These are phyloP conservation scores for Rhea americana DNA, from an alignment of 2,113 vertebrate genomes.

Conservation along the genomic window DNA sequence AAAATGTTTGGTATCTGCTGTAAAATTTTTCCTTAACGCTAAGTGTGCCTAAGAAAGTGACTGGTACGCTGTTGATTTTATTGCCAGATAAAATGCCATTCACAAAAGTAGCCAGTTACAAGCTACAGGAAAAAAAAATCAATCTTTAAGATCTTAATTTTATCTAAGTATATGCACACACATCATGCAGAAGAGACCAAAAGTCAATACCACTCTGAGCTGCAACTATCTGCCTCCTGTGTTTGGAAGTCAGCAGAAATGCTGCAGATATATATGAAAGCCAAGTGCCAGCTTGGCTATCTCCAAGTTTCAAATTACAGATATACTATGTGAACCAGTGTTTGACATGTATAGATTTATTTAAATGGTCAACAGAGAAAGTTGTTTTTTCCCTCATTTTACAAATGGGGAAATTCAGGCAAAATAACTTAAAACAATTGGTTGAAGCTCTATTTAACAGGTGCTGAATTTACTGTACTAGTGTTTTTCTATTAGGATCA, in stretches of 20 bases:
- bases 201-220: fast-evolving
- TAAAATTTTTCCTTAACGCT: not conserved
- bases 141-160: fast-evolving
- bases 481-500: fast-evolving
- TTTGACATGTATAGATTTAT: fast-evolving
- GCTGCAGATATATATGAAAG: fast-evolving
- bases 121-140: not conserved
- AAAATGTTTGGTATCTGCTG: not conserved
- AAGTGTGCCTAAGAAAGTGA: not conserved
- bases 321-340: fast-evolving
- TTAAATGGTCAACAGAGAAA: not conserved
- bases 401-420: not conserved
- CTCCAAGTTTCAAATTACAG: fast-evolving
- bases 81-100: fast-evolving
- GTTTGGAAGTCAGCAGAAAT: not conserved
- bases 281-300: fast-evolving
- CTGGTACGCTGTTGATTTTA: fast-evolving
- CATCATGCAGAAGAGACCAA: fast-evolving
- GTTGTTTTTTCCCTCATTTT: fast-evolving
- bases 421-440: fast-evolving
- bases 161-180: fast-evolving
- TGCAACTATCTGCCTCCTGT: fast-evolving
- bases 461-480: fast-evolving
- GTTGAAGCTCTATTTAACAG: not conserved
- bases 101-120: not conserved